Percentiles rank a stretch among this genome's conserved stretches.
Evolutionary conservation across 2,888 invertebrate species (phyloP).

Genomic region (Prosapia bicincta): DNA sequence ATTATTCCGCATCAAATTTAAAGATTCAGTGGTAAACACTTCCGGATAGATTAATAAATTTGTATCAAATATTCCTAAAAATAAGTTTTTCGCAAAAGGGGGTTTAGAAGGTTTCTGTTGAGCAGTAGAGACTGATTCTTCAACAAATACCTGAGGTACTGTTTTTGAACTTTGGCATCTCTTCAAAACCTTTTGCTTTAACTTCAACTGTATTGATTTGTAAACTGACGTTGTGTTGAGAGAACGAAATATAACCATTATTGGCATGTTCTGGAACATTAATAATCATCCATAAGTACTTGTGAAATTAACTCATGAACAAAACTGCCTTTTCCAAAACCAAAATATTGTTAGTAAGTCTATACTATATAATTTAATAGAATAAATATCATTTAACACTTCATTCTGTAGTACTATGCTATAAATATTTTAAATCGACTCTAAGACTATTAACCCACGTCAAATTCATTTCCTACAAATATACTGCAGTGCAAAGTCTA

Average conservation of each 20-base stretch:
- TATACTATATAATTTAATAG: no score
- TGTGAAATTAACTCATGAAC: no score
- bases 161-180: background rate
- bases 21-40: background rate
- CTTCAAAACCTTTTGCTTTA: background rate
- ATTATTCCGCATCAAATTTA: background rate
- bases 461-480: no score
- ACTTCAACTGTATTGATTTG: background rate
- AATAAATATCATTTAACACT: no score
- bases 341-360: no score
- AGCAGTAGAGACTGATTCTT: background rate
- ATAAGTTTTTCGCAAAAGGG: constrained; percentile 76
- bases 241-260: background rate
- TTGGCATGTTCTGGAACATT: no score
- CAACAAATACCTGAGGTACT: background rate
- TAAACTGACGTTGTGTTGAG: background rate
- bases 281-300: no score
- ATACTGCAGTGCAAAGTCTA: no score
- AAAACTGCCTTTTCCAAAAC: no score
- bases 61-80: constrained; percentile 66
- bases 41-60: constrained; percentile 76
- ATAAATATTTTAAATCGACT: no score
- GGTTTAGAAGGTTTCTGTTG: constrained; percentile 47
- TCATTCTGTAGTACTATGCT: no score
- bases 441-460: no score